Evolutionary conservation across 2,113 vertebrate species (phyloP), one percentile per base, ranked within the genome.

Genomic region (Cyphomyrus plagiostoma): DNA sequence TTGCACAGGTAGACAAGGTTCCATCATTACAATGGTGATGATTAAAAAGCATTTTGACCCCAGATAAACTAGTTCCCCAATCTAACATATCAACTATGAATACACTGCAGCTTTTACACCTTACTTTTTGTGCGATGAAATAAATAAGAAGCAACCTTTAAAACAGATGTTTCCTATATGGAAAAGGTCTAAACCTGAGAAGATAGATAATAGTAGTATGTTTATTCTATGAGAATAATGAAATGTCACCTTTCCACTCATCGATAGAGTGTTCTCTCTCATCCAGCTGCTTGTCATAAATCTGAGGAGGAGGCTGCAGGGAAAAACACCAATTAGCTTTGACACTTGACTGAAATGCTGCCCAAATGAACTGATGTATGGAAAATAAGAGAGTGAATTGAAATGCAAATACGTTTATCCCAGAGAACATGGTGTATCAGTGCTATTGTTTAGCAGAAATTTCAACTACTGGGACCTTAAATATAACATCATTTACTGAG

Each of bases 261-360:
- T 99, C 98, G 6, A 99, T 99, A 90, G 98, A 99, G 92, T 99
- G 98, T 96, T 99, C 98, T 96, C 98, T 97, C 95, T 99, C 98
- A 95, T 99, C 98, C 95, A 99, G 95, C 92, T 98, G 98, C 91
- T 99, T 99, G 95, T 99, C 98, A n/a, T 99, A 99, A 94, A 99
- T 99, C 94, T 98, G 97, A 92, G 98, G 98, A 89, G 98, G 98
- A 92, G 98, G 98, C 98, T 99, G 94, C 87, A 93, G 52, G 91
- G 90, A 93, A 5, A 95, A 89, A 95, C 9, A 83, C 83, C 39
- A 84, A 23, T 84, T 80, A 80, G 35, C 30, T 42, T 39, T 35
- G 74, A 80, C 17, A 19, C 6, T 77, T 5, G 74, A 80, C 74
- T 80, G 74, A 80, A 80, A 80, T 80, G 30, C 74, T 39, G 35